Base-by-base conservation (phyloP, 1,140 invertebrate species). In the Drosophila quadrilineata region DNA sequence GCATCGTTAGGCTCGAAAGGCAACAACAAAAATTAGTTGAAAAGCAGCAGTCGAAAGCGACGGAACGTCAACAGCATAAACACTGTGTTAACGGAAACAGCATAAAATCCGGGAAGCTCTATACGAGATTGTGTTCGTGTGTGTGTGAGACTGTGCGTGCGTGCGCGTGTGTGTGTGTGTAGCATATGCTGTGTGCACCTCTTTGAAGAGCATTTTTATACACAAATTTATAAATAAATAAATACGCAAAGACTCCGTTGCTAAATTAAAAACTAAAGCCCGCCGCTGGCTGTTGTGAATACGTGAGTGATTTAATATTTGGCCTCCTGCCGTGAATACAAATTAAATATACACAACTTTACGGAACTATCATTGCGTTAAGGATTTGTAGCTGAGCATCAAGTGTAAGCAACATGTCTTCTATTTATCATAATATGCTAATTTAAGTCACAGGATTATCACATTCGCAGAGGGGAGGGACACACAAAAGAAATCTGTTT, bases 211-310 rank as follows among this genome's bases (percentile, higher is more conserved):
- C 35, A 9, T 19, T 67, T 58, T 43, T 28, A n/a, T n/a, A n/a
- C n/a, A 36, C 46, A 65, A 72, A 80, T 68, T 76, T 80, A 80
- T 76, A 80, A 82, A 80, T 80, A 80, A 76, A 70, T 65, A 38
- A 56, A 28, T 22, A 29, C 38, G 48, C 53, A 56, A 68, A 50
- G 60, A 41, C 58, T 54, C 41, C 33, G 50, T 6, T 38, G 46
- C 68, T 71, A 68, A 71, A 82, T 60, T 75, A 57, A 82, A 74
- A 82, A 68, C 57, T 49, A 36, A 48, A 63, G 41, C 24, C 9
- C 21, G 3, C 21, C n/a, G n/a, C n/a, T n/a, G n/a, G 35, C 17
- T 31, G 17, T 50, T 54, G 40, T 52, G 50, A 36, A 29, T 19
- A 35, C 40, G 38, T 28, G 58, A 52, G 35, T 53, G 45, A 43